Evolutionary conservation across 2,113 vertebrate genomes (phyloP), one percentile per base, ranked within the genome.

Genomic region (Gobio gobio): DNA sequence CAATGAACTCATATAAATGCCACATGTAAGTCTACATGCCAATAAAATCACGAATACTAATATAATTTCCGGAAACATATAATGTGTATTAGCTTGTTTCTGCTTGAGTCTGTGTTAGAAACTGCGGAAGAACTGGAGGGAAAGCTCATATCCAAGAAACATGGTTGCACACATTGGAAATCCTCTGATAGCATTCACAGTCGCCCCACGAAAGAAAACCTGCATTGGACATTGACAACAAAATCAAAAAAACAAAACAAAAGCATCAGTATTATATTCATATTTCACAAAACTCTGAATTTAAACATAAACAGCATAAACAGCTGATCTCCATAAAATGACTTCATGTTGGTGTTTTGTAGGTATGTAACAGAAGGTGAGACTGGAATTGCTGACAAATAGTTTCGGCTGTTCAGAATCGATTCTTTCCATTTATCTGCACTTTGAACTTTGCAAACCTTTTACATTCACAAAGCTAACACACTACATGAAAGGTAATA

Each of bases 111-210:
- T 14, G 12, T 76, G 40, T 88, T 93, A 94, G 10, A 91, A 18
- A 9, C 94, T 88, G 82, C 94, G 95, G 90, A 99, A 93, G 77
- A 95, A 96, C 92, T 93, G 94, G 86, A 98, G 95, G 0, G 96
- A 97, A 63, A 99, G 95, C 90, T 99, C 98, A 10, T 99, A 99
- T 83, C 94, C 94, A 64, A 99, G 95, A 93, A 99, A 99, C 97
- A 96, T 97, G 90, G 97, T 97, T 5, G 98, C 96, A 64, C 97
- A 97, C 93, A 94, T 96, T 3, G 98, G 98, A 91, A 99, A 99
- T 83, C 98, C 98, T 85, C 98, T 93, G 64, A 99, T 75, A 66
- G 96, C 92, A 20, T 97, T 99, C 64, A 99, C 94, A 0, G 94
- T 93, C 33, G 95, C 89, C 54, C 98, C 98, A n/a, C 95, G 96